Evolutionary conservation across 2,797 vertebrate genomes (phyloP).

Genomic region (Octomys mimax): DNA sequence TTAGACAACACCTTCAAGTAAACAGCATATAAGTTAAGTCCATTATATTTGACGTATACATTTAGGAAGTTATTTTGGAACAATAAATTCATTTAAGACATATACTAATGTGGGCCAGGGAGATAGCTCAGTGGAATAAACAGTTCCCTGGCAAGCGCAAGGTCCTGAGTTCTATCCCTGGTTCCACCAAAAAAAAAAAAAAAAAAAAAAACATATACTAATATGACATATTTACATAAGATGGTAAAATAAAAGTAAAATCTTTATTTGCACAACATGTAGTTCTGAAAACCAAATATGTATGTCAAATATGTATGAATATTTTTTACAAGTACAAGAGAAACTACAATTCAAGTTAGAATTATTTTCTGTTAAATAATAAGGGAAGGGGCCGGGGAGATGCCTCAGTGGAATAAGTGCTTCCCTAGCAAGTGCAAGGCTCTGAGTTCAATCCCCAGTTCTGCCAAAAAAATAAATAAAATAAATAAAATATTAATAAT

Average conservation of each 20-base stretch:
- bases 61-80: conserved; percentile 41
- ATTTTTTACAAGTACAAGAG: conserved; percentile 13
- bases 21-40: not conserved
- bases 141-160: too few species aligned
- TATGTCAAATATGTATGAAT: not conserved
- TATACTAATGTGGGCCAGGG: not conserved
- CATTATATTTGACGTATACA: not conserved
- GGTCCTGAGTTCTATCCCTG: too few species aligned
- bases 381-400: not conserved
- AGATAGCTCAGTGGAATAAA: too few species aligned
- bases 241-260: conserved; percentile 44
- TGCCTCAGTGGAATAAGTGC: too few species aligned
- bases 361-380: conserved; percentile 28
- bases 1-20: not conserved
- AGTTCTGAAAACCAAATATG: conserved; percentile 48
- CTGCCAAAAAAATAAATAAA: too few species aligned
- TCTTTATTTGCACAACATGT: not conserved
- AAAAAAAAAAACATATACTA: not conserved
- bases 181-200: too few species aligned
- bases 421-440: too few species aligned
- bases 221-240: not conserved
- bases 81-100: conserved; percentile 55
- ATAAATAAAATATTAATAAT: not conserved
- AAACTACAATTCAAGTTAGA: conserved; percentile 2
- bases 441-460: too few species aligned